Base-by-base conservation (phyloP, 2,113 vertebrate genomes). In the Malurus cyaneus region DNA sequence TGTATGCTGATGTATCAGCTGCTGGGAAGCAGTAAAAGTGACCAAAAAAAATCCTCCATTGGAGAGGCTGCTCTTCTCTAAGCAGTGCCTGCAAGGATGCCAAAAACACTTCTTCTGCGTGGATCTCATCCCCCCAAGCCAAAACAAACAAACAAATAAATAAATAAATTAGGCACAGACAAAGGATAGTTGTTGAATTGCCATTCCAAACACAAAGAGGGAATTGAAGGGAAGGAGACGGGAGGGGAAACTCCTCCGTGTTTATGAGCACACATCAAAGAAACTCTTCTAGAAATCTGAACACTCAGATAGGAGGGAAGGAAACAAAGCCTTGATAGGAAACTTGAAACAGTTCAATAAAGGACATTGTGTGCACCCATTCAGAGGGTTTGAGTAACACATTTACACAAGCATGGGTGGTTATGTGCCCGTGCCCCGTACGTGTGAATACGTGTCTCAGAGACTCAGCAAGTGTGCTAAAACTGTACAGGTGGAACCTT, bases 311-410 rank as follows among this genome's bases (percentile, higher is more conserved):
- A 85, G 52, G 62, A 87, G 36, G 20, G 42, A 44, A 70, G 34
- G 67, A 94, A 94, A 93, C 67, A 96, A 94, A 89, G 24, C 61
- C 74, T 79, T 81, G 78, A 89, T 77, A 94, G 80, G 91, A 92
- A 96, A 94, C 52, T 36, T 91, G 78, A 97, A 95, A 92, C 92
- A 95, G 96, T 97, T 95, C 89, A 92, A 65, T 94, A 79, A 88
- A 78, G 0, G 0, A 5, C 32, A 84, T 74, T 96, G 65, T 92
- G 29, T 10, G 7, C 15, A 17, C 4, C 41, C 44, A 49, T 93
- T 94, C 78, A 77, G 53, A 0, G 9, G 24, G 34, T 36, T 96
- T 42, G 50, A 52, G 78, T 80, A 46, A 34, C 80, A 64, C 29
- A 12, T 47, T 89, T 66, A n/a, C 60, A 54, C 28, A 34, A 71